These are phyloP conservation scores for Sisor rabdophorus DNA, from an alignment of 2,113 vertebrate genomes.

Conservation along the genomic window DNA sequence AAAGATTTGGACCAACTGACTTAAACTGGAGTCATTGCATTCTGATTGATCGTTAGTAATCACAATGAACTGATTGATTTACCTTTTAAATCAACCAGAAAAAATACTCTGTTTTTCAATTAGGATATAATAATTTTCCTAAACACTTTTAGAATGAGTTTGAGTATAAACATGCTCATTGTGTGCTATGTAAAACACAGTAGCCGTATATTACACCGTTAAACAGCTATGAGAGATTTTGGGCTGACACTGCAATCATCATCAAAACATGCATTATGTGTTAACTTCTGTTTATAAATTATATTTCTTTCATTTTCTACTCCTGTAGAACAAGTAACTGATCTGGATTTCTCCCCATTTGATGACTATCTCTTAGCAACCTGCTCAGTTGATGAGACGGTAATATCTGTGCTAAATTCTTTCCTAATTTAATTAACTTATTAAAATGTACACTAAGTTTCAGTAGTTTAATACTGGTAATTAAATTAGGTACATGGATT, in stretches of 20 bases:
- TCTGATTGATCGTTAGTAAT: too few relatives aligned
- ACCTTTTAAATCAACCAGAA: too few relatives aligned
- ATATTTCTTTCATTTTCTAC: slow-evolving; percentile 12
- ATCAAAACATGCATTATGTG: neutral
- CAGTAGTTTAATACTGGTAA: neutral
- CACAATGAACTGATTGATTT: too few relatives aligned
- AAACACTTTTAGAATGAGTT: too few relatives aligned
- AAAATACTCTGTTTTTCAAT: too few relatives aligned
- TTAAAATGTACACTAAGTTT: neutral
- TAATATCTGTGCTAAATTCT: slow-evolving; percentile 59
- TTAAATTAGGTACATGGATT: neutral
- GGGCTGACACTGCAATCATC: neutral
- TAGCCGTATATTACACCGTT: too few relatives aligned
- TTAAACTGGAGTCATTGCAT: too few relatives aligned
- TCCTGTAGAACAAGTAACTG: slow-evolving; percentile 79
- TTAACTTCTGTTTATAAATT: neutral
- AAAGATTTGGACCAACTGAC: too few relatives aligned
- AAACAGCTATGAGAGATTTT: neutral
- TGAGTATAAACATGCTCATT: too few relatives aligned
- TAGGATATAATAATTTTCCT: too few relatives aligned
- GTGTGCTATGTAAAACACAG: too few relatives aligned
- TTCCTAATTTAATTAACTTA: neutral
- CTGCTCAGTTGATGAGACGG: slow-evolving; percentile 80
- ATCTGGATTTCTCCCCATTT: slow-evolving; percentile 93
- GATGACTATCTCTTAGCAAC: slow-evolving; percentile 86